Evolutionary conservation across 2,113 vertebrate genomes (phyloP).

Genomic region (Lethenteron reissneri): DNA sequence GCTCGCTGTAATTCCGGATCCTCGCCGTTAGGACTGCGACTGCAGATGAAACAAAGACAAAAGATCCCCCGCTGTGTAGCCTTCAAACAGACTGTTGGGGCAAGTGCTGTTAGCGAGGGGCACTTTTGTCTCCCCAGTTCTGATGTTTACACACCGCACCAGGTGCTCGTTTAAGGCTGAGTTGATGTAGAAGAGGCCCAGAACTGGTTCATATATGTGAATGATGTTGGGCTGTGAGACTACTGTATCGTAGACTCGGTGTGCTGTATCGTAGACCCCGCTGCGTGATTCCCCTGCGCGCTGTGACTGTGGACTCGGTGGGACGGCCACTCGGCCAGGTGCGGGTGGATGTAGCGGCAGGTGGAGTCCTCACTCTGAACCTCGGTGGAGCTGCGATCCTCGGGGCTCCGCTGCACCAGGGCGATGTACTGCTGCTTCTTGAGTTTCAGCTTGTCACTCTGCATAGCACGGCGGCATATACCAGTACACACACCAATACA

Average conservation of each 20-base stretch:
- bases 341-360: no score
- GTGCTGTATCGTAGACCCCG: no score
- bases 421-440: conserved; percentile 48
- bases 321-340: no score
- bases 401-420: conserved; percentile 41
- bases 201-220: no score
- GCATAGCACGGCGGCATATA: conserved; percentile 7
- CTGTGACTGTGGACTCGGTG: no score
- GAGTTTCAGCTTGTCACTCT: conserved; percentile 55
- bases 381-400: conserved; percentile 41
- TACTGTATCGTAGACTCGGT: no score
- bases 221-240: no score
- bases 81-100: background rate
- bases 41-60: conserved; percentile 17
- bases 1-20: conserved; percentile 54
- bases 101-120: background rate
- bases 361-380: conserved; percentile 31
- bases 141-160: conserved; percentile 9
- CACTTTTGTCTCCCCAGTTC: no score
- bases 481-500: background rate
- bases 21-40: conserved; percentile 51
- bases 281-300: no score
- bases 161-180: conserved; percentile 8
- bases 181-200: no score
- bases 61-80: background rate